Base-by-base conservation (phyloP, 2,113 vertebrate genomes). In the Deroptyus accipitrinus region DNA sequence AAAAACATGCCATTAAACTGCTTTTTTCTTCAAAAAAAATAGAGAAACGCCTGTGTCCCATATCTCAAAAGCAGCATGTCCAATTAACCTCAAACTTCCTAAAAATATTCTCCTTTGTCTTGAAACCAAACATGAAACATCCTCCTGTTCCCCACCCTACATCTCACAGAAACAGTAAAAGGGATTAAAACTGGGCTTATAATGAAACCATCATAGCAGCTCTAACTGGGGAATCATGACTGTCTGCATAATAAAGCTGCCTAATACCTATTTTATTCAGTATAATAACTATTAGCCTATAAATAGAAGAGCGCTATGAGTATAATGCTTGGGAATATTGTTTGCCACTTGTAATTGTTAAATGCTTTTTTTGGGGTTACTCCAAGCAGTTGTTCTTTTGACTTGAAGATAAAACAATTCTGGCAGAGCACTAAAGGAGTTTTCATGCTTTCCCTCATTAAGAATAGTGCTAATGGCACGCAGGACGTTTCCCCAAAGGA, bases 351-450 rank as follows among this genome's bases (percentile, higher is more conserved):
- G 94, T 81, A 92, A 96, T 97, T 98, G 97, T 96, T 95, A 90
- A 94, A 78, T 97, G 96, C 93, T 98, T 98, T 97, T 97, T 97
- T 98, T 98, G 98, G 98, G 97, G 94, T 97, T 90, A 86, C 89
- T 98, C 98, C 97, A 97, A 97, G 93, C 92, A 96, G 97, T 97
- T 97, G 95, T 97, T 98, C 97, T 98, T 97, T 98, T 96, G 97
- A 97, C 95, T 97, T 96, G 97, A 95, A 97, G 97, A 97, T 98
- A 98, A 97, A 98, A 97, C 97, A 97, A 97, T 98, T 97, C 97
- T 98, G 98, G 97, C 98, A 97, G 90, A 85, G 88, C 96, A 97
- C 97, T 97, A 97, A 98, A 98, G 98, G 95, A 97, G 95, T 95
- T 97, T 97, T 86, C 86, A 79, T 97, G 97, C 97, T 96, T 97